phyloP scores from a whole-genome alignment of 1,140 invertebrate species.

The Callitettix versicolor region DNA sequence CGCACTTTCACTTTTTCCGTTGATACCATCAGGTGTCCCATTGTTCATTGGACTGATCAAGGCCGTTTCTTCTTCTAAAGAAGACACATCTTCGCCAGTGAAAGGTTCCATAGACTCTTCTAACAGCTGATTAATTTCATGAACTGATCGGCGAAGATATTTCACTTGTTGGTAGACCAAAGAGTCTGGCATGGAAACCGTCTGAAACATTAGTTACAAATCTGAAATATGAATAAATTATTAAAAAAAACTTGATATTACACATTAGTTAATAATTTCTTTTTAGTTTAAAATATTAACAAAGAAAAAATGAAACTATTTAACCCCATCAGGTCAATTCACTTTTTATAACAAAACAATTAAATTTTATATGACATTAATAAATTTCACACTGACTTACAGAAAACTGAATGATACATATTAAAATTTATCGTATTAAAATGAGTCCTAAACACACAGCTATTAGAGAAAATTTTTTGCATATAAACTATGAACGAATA shows the following conservation, averaged over 20 bases:
- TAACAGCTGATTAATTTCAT: slow-evolving; percentile 60
- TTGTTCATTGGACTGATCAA: slow-evolving; percentile 15
- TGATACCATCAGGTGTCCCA: background rate
- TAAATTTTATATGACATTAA: too few relatives aligned
- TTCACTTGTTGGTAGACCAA: slow-evolving; percentile 63
- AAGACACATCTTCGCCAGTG: slow-evolving; percentile 15
- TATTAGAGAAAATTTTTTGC: too few relatives aligned
- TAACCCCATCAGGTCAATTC: too few relatives aligned
- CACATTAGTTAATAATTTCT: background rate
- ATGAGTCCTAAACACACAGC: too few relatives aligned
- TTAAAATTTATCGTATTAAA: too few relatives aligned
- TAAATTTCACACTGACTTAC: too few relatives aligned
- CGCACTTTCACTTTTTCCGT: background rate
- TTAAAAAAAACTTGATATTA: background rate
- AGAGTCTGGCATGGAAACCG: slow-evolving; percentile 32
- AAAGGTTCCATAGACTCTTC: slow-evolving; percentile 26
- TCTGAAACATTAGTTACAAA: slow-evolving; percentile 42
- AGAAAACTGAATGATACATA: too few relatives aligned
- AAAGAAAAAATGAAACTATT: background rate
- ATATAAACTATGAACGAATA: too few relatives aligned
- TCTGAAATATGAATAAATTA: slow-evolving; percentile 32
- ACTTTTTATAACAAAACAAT: too few relatives aligned
- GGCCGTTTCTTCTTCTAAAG: slow-evolving; percentile 11
- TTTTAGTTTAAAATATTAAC: too few relatives aligned
- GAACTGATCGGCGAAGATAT: slow-evolving; percentile 56